Percentiles rank a stretch among this genome's conserved stretches.
These are phyloP conservation scores for Oxytorus armatus DNA, from an alignment of 2,888 invertebrate species.

Conservation along the genomic window DNA sequence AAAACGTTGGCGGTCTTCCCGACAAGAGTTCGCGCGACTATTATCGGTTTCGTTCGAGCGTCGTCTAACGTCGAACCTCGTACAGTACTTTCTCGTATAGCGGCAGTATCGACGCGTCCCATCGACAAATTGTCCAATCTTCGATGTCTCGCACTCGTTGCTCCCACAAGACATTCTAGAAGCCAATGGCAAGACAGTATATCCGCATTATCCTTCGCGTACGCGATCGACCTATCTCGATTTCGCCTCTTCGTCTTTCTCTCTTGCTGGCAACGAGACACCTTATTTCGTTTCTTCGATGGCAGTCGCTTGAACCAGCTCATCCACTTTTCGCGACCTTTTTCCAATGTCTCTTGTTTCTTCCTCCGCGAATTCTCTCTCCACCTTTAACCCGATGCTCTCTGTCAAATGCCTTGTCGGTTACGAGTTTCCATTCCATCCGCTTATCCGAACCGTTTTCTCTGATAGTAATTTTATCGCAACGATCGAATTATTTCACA, in stretches of 20 bases:
- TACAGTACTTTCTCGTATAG: constrained; percentile 35
- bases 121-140: constrained; percentile 66
- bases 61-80: constrained; percentile 25
- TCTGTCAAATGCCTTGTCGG: constrained; percentile 28
- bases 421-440: constrained; percentile 6
- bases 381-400: constrained; percentile 37
- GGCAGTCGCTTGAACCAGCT: constrained; percentile 38
- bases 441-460: neutral
- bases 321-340: constrained; percentile 41
- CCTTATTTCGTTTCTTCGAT: constrained; percentile 45
- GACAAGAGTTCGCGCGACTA: constrained; percentile 54
- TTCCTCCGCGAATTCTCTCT: constrained; percentile 35
- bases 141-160: constrained; percentile 52
- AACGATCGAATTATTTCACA: constrained; percentile 9
- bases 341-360: constrained; percentile 29
- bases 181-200: constrained; percentile 40
- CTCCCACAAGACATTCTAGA: constrained; percentile 34
- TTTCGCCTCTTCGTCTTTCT: constrained; percentile 14
- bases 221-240: constrained; percentile 48
- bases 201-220: constrained; percentile 54
- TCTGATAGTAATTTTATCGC: constrained; percentile 17
- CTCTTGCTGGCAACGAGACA: constrained; percentile 25
- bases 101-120: constrained; percentile 52
- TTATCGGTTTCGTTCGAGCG: constrained; percentile 58
- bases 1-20: constrained; percentile 64